These are phyloP conservation scores for Choloepus didactylus DNA, from an alignment of 2,797 vertebrate genomes.

Conservation along the genomic window DNA sequence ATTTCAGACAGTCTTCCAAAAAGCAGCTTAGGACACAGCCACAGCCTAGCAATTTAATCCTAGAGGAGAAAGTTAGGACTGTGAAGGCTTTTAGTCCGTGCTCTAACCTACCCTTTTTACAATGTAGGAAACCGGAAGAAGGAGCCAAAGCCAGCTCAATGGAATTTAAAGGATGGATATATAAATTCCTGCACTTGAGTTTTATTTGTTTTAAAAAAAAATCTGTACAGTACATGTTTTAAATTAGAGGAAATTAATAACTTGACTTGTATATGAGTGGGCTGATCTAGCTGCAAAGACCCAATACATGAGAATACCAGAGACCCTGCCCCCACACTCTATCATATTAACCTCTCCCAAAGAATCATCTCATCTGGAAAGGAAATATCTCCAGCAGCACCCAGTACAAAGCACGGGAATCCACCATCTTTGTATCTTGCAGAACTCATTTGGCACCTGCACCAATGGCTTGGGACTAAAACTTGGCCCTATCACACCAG, in stretches of 20 bases:
- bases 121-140: not conserved
- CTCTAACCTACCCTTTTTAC: accelerated
- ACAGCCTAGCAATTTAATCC: accelerated
- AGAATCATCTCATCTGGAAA: not conserved
- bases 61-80: not conserved
- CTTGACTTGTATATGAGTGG: not conserved
- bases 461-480: not conserved
- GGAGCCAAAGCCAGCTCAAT: not conserved
- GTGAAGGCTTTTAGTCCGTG: accelerated
- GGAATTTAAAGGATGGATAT: not conserved
- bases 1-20: accelerated
- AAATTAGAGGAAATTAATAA: not conserved
- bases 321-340: accelerated
- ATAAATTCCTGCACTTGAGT: not conserved
- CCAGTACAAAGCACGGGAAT: not conserved
- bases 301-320: not conserved
- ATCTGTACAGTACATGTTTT: not conserved
- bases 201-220: not conserved
- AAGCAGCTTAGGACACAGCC: accelerated
- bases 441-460: not conserved
- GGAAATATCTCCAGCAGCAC: not conserved
- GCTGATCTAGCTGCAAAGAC: not conserved
- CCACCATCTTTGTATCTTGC: not conserved
- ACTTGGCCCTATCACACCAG: not conserved
- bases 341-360: not conserved